Conservation (phyloP, 1,140 invertebrate species). For the Diachasmimorpha longicaudata region DNA sequence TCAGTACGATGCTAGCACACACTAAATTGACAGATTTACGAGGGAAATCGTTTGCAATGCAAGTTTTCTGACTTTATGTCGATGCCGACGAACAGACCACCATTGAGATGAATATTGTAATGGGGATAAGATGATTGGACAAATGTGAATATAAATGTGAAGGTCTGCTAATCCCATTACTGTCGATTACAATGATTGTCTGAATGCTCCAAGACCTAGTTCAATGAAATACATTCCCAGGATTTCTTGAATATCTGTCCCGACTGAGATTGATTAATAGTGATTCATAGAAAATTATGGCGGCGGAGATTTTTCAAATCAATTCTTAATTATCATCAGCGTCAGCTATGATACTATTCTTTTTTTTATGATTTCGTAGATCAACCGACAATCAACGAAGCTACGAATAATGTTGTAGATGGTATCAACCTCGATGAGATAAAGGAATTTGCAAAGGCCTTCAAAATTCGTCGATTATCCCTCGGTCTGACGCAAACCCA, state of each 20-base stretch:
- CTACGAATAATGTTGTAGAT: conserved; percentile 92
- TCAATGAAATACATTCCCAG: no score
- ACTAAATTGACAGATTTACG: conserved; percentile 43
- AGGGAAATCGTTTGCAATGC: conserved; percentile 40
- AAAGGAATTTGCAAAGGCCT: conserved; percentile 97
- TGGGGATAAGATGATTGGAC: not conserved
- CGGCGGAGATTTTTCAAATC: no score
- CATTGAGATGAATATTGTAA: not conserved
- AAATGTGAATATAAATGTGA: not conserved
- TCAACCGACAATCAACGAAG: conserved; percentile 91
- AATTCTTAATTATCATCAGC: no score
- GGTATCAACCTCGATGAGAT: conserved; percentile 97
- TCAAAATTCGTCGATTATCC: conserved; percentile 91
- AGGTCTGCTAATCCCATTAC: not conserved
- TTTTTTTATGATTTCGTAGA: conserved; percentile 63
- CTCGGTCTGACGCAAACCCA: conserved; percentile 96
- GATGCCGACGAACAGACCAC: not conserved
- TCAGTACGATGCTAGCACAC: conserved; percentile 30
- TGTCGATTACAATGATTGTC: not conserved
- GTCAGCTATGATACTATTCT: no score
- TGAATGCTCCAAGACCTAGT: no score
- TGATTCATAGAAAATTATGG: no score
- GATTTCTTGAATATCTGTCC: no score
- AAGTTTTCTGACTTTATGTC: conserved; percentile 20
- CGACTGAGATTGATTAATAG: no score